Evolutionary conservation across 2,113 vertebrate species (phyloP), one percentile per base, ranked within the genome.

Genomic region (Eulemur rufifrons): DNA sequence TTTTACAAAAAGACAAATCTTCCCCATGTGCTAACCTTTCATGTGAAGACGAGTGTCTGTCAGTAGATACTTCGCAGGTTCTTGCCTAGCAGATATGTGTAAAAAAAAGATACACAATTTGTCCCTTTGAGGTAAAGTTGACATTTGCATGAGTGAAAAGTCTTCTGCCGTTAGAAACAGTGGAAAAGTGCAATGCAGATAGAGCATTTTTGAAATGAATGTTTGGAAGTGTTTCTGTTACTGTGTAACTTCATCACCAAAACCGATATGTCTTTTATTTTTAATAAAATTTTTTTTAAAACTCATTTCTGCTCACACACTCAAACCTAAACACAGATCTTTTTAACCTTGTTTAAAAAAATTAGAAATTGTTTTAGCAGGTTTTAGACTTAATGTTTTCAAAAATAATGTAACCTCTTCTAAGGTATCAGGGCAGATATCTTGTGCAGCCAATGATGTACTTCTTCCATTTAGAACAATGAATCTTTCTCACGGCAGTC

Each of bases 321-420:
- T 29, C 14, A 82, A 47, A 87, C 45, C 74, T 47, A 78, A 84
- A 61, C 71, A 83, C 13, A 56, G 50, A 29, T 91, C 5, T 91
- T 83, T 86, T 95, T 21, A 85, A 69, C 21, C 56, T 91, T 64
- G 42, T 68, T 94, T 88, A 37, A 66, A 95, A 82, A 47, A 71
- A 32, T 89, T 73, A 71, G 47, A 68, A 76, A 91, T 94, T 47
- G 25, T 82, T 74, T 77, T 89, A 85, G 32, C 64, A 77, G 29
- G 37, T 23, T 83, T 89, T 89, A 89, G 80, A 87, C 13, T 29
- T 29, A 86, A 86, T 4, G 45, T 77, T 69, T 91, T 61, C 6
- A n/a, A 61, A 77, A 68, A 39, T 8, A 23, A 77, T 20, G 6
- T 17, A 56, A 64, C 34, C 39, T 34, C 15, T 91, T 93, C 54